Evolutionary conservation across 2,113 vertebrate genomes (phyloP).

Genomic region (Corydoras sp.): DNA sequence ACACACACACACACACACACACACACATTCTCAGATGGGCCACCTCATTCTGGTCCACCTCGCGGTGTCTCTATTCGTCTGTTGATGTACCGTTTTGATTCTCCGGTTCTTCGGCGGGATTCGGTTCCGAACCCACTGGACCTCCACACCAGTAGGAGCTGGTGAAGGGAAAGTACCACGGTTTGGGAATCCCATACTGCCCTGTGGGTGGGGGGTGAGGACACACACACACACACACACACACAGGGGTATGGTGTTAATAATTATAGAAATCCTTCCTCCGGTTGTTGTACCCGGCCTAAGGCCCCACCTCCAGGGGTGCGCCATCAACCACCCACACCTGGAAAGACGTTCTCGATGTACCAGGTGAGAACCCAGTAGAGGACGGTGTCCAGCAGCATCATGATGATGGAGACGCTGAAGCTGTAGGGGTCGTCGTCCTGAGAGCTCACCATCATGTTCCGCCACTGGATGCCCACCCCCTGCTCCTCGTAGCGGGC

Average conservation of each 20-base stretch:
- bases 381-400: constrained; percentile 78
- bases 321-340: constrained; percentile 52
- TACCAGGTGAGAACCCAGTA: constrained; percentile 93
- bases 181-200: constrained; percentile 89
- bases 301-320: too few species aligned
- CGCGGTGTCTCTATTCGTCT: neutral
- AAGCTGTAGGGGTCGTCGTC: constrained; percentile 82
- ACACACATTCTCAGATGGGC: neutral
- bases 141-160: constrained; percentile 86
- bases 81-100: constrained; percentile 49
- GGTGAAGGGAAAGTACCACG: constrained; percentile 85
- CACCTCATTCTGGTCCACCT: too few species aligned
- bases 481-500: constrained; percentile 89
- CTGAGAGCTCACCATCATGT: constrained; percentile 75
- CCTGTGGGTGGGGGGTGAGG: constrained; percentile 59
- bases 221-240: too few species aligned
- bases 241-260: too few species aligned
- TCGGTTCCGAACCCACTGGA: constrained; percentile 33
- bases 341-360: constrained; percentile 93
- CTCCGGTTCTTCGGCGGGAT: constrained; percentile 32
- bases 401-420: constrained; percentile 79
- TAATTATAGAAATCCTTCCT: neutral
- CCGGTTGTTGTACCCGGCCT: too few species aligned
- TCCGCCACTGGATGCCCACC: constrained; percentile 88
- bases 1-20: constrained; percentile 11